These are phyloP conservation scores for Ethmia dodecea DNA, from an alignment of 2,888 invertebrate species.

Conservation along the genomic window DNA sequence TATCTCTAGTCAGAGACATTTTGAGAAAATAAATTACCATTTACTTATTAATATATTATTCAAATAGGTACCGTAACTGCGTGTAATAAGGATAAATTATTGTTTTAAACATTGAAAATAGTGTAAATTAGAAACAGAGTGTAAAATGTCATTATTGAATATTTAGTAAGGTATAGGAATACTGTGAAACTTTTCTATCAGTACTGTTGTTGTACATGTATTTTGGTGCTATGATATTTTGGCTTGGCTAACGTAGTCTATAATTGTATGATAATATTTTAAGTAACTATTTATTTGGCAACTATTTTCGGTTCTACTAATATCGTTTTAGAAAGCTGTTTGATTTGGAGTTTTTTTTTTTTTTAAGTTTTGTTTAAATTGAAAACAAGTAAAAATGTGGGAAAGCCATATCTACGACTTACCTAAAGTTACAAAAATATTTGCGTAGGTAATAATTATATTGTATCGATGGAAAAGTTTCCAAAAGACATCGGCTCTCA, in stretches of 20 bases:
- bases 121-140: constrained; percentile 49
- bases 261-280: constrained; percentile 56
- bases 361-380: constrained; percentile 21
- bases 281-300: constrained; percentile 61
- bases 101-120: constrained; percentile 47
- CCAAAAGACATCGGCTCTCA: constrained; percentile 51
- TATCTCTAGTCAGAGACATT: constrained; percentile 75
- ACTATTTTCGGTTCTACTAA: constrained; percentile 46
- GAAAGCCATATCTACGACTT: constrained; percentile 44
- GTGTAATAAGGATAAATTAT: constrained; percentile 66
- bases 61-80: constrained; percentile 58
- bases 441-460: constrained; percentile 45
- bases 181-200: constrained; percentile 71
- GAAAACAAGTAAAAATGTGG: constrained; percentile 30
- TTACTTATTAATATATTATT: constrained; percentile 68
- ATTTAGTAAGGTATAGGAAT: constrained; percentile 14
- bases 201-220: constrained; percentile 52
- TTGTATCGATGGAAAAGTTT: constrained; percentile 71
- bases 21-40: constrained; percentile 70
- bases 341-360: constrained; percentile 26
- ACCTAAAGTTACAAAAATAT: constrained; percentile 55
- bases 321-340: constrained; percentile 28
- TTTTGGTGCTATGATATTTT: constrained; percentile 73
- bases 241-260: constrained; percentile 72
- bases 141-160: constrained; percentile 44